Evolutionary conservation across 2,888 invertebrate genomes (phyloP).

Genomic region (Himalopsyche anomala): DNA sequence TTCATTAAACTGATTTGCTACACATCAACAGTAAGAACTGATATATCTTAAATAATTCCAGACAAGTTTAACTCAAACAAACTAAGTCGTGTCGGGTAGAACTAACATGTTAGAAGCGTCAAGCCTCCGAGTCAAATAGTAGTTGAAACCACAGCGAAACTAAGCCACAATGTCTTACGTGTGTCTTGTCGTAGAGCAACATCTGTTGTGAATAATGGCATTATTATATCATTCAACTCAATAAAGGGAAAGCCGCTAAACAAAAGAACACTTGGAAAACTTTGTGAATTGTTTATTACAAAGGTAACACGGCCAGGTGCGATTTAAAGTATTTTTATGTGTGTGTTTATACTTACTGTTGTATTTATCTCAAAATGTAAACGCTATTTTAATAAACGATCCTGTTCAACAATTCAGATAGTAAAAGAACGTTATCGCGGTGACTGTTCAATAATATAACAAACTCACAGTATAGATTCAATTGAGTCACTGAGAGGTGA

Average conservation of each 20-base stretch:
- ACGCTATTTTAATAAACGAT: no score
- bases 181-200: slow-evolving; percentile 24
- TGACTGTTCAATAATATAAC: no score
- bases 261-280: background rate
- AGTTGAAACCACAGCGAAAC: slow-evolving; percentile 16
- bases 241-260: slow-evolving; percentile 16
- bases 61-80: slow-evolving; percentile 9
- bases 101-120: slow-evolving; percentile 26
- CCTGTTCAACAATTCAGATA: no score
- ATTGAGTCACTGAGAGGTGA: no score
- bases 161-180: slow-evolving; percentile 27
- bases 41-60: slow-evolving; percentile 25
- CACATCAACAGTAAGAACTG: background rate
- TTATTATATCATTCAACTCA: slow-evolving; percentile 34
- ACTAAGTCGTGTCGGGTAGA: slow-evolving; percentile 31
- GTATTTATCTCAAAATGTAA: no score
- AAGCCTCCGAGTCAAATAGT: slow-evolving; percentile 24
- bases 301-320: background rate
- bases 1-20: slow-evolving; percentile 7
- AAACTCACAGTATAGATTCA: no score
- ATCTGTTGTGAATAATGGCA: slow-evolving; percentile 31
- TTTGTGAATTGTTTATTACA: background rate
- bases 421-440: no score
- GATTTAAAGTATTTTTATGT: background rate
- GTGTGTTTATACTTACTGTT: no score